These are phyloP conservation scores for Standfussiana lucernea DNA, from an alignment of 2,888 invertebrate genomes.

Conservation along the genomic window DNA sequence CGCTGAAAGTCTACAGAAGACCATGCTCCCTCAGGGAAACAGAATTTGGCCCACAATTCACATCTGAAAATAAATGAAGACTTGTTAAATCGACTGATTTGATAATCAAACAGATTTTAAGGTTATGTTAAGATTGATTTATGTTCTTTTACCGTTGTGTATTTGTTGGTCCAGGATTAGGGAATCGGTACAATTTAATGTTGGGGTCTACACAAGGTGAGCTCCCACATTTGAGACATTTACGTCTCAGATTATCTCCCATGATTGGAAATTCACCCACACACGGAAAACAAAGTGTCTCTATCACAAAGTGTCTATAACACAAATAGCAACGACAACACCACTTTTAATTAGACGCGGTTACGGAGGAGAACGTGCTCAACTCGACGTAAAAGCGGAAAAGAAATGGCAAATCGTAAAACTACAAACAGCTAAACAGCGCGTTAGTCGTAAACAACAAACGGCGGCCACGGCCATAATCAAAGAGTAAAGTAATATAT, in stretches of 20 bases:
- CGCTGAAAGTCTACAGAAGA: too few species aligned
- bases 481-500: too few species aligned
- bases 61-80: too few species aligned
- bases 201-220: too few species aligned
- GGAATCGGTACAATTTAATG: too few species aligned
- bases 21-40: too few species aligned
- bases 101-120: too few species aligned
- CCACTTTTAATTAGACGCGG: not conserved
- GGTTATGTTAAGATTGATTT: too few species aligned
- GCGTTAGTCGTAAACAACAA: not conserved
- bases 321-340: not conserved
- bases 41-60: too few species aligned
- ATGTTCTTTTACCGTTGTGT: too few species aligned
- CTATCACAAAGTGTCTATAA: slow-evolving; percentile 2
- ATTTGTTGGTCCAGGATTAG: too few species aligned
- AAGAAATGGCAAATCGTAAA: not conserved
- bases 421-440: not conserved
- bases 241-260: slow-evolving; percentile 8
- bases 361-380: slow-evolving; percentile 17
- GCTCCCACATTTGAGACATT: not conserved
- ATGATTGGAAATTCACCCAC: slow-evolving; percentile 9
- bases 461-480: slow-evolving; percentile 9
- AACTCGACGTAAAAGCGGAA: slow-evolving; percentile 11
- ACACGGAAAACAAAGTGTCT: slow-evolving; percentile 4
- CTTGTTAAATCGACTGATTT: too few species aligned